Evolutionary conservation across 1,140 invertebrate species (phyloP).

Genomic region (Kradibia gibbosae): DNA sequence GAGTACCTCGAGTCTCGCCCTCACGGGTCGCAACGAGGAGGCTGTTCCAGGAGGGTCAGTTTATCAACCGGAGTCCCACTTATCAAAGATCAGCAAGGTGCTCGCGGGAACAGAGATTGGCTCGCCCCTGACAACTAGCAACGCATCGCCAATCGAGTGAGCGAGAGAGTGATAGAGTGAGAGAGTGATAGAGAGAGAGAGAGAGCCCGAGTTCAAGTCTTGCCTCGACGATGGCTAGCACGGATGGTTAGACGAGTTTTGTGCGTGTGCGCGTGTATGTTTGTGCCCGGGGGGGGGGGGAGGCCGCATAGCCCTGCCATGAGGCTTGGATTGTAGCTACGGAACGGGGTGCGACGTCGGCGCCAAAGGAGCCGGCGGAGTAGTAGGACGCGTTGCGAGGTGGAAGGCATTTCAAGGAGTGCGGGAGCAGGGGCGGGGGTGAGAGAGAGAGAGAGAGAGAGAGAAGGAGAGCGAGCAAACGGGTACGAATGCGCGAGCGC

Average conservation of each 20-base stretch:
- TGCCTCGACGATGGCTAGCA: too few relatives aligned
- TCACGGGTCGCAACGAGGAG: too few relatives aligned
- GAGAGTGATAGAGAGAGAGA: background rate
- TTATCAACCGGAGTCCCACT: too few relatives aligned
- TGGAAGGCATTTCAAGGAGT: background rate
- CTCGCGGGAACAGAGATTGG: background rate
- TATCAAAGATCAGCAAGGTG: background rate
- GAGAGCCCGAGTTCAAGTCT: too few relatives aligned
- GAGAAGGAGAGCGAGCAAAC: slow-evolving; percentile 55
- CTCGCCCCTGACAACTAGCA: slow-evolving; percentile 29
- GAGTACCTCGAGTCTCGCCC: too few relatives aligned
- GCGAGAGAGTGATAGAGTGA: background rate
- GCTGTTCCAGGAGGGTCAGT: too few relatives aligned
- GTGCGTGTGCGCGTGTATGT: background rate
- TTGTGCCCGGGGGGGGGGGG: background rate
- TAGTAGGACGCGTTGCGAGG: background rate
- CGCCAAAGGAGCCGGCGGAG: too few relatives aligned
- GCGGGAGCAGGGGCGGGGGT: slow-evolving; percentile 3
- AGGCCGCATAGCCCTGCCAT: slow-evolving; percentile 16
- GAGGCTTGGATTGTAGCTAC: background rate
- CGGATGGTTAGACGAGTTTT: too few relatives aligned
- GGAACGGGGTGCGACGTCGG: background rate
- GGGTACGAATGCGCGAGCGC: background rate
- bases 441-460: slow-evolving; percentile 52
- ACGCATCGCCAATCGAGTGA: slow-evolving; percentile 20